Base-by-base conservation (phyloP, 2,888 invertebrate species). In the Drosophila yooni region DNA sequence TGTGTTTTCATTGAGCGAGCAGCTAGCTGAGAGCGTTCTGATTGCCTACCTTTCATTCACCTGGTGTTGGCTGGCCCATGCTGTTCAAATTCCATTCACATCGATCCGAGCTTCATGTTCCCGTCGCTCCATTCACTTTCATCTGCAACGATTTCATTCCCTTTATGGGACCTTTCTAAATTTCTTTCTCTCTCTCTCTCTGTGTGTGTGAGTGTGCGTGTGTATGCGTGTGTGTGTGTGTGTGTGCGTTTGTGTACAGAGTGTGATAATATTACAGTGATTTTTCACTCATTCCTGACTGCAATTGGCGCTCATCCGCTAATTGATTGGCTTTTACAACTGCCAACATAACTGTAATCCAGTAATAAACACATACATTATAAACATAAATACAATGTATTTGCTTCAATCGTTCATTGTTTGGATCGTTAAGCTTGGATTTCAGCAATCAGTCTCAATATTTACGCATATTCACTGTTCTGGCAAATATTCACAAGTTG, bases 61-160 rank as follows among this genome's bases (percentile, higher is more conserved):
- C 61, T 59, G 76, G 57, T 63, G 51, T 25, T 40, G n/a, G 51
- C 56, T 53, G n/a, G 21, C 34, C 34, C 74, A 46, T 15, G 46
- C 46, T 46, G 46, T 25, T 46, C 25, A 68, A 68, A 71, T 74
- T 53, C 74, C 78, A 78, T 78, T 78, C 78, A 78, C 78, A 75
- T 74, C 43, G 61, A 67, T 33, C 46, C n/a, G 40, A 40, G 21
- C 48, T 34, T 59, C 61, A 61, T 21, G 31, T 60, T 60, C 36
- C 51, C 50, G 29, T 25, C 70, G 52, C 54, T 78, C 65, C 79
- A 78, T 65, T 78, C 79, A 78, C 78, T 78, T 78, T 78, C 78
- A 78, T 68, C 70, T 57, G 54, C 62, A 56, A 31, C 21, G 63
- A 74, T 59, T 40, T 40, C 48, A n/a, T 71, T 65, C 54, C 72